These are phyloP conservation scores for Drosophila anomelani DNA, from an alignment of 2,888 invertebrate genomes.

Conservation along the genomic window DNA sequence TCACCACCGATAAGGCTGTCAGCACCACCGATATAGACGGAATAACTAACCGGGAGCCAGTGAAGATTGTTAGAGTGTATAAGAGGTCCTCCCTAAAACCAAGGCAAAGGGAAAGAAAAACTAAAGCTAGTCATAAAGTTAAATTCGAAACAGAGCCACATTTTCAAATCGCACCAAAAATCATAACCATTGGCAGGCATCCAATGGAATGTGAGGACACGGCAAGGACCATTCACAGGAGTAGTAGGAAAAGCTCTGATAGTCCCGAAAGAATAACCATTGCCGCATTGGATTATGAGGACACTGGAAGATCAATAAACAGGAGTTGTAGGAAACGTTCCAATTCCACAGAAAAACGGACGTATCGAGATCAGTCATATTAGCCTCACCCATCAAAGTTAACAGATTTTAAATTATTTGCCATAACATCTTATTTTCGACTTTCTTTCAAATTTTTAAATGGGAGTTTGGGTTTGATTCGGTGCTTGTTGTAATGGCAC, in stretches of 20 bases:
- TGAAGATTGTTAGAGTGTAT: neutral
- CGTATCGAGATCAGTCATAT: neutral
- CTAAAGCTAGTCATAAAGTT: conserved; percentile 11
- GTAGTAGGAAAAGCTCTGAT: neutral
- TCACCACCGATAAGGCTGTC: conserved; percentile 38
- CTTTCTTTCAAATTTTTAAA: neutral
- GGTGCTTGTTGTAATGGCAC: conserved; percentile 16
- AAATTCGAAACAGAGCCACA: conserved; percentile 15
- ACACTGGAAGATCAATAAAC: neutral
- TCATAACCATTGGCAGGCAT: conserved; percentile 3
- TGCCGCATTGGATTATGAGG: neutral
- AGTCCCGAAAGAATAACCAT: conserved; percentile 2
- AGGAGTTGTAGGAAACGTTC: neutral
- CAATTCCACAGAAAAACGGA: neutral
- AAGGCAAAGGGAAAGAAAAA: neutral
- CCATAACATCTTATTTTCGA: conserved; percentile 1
- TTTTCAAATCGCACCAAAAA: neutral
- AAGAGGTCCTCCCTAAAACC: conserved; percentile 18
- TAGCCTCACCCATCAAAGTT: conserved; percentile 5
- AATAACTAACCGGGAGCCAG: neutral
- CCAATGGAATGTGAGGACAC: neutral
- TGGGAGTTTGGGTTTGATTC: conserved; percentile 3
- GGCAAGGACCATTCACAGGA: neutral
- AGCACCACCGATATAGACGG: conserved; percentile 24
- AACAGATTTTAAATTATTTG: conserved; percentile 5